Evolutionary conservation across 2,797 vertebrate genomes (phyloP).

Genomic region (Poecilia picta): DNA sequence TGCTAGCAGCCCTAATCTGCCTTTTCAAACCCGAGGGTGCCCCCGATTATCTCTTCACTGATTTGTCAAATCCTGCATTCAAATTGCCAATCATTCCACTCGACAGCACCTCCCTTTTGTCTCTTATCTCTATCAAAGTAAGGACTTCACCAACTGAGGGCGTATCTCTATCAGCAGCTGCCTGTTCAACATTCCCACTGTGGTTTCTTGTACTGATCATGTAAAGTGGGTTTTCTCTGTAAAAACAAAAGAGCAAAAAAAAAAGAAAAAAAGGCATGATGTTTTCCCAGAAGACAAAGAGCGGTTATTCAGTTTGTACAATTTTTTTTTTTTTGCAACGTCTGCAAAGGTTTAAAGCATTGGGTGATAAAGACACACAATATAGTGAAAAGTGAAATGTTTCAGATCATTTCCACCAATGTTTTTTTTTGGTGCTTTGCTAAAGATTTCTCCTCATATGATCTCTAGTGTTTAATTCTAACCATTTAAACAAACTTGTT

Average conservation of each 20-base stretch:
- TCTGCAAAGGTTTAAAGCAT: slow-evolving; percentile 12
- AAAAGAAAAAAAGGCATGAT: neutral
- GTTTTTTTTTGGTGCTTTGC: slow-evolving; percentile 1
- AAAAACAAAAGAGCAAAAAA: neutral
- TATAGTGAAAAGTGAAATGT: neutral
- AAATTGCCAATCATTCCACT: slow-evolving; percentile 6
- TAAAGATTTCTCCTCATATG: slow-evolving; percentile 12
- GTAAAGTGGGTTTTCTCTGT: slow-evolving; percentile 6
- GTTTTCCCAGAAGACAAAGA: slow-evolving; percentile 12
- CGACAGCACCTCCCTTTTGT: neutral
- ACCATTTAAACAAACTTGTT: neutral
- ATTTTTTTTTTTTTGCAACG: slow-evolving; percentile 22
- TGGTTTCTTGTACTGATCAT: neutral
- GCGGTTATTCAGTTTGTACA: slow-evolving; percentile 3
- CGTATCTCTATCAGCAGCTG: slow-evolving; percentile 5
- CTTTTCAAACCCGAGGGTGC: neutral
- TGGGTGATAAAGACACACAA: neutral
- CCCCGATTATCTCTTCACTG: neutral
- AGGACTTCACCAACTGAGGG: neutral
- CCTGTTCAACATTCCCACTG: slow-evolving; percentile 5
- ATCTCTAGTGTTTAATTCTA: slow-evolving; percentile 2
- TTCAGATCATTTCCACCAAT: neutral
- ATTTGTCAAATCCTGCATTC: slow-evolving; percentile 14
- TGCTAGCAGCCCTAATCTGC: neutral
- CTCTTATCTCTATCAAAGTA: neutral